phyloP scores from a whole-genome alignment of 1,140 invertebrate species.

The Plectus sambesii region DNA sequence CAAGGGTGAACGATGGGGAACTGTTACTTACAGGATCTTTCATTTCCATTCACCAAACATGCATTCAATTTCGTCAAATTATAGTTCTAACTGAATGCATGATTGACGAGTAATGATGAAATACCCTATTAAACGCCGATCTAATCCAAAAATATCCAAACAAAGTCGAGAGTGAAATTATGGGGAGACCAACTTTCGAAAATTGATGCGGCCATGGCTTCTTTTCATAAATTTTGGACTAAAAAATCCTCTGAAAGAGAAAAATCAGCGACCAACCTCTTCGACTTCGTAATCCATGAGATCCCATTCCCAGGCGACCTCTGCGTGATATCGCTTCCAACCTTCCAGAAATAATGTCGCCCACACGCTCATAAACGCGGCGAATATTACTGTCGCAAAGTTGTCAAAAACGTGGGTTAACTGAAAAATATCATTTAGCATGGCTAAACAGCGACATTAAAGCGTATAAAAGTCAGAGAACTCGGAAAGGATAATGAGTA shows the following conservation, averaged over 20 bases:
- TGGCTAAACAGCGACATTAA: no score
- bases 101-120: neutral
- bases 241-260: constrained; percentile 7
- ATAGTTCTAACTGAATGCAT: no score
- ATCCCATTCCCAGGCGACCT: constrained; percentile 87
- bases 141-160: neutral
- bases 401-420: constrained; percentile 92
- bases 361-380: constrained; percentile 92
- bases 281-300: constrained; percentile 64
- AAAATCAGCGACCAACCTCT: constrained; percentile 51
- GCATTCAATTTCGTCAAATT: no score
- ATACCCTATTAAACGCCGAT: neutral
- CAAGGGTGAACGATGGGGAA: no score
- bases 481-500: no score
- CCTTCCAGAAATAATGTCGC: constrained; percentile 88
- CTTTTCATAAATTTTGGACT: neutral
- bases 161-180: neutral
- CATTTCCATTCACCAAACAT: neutral
- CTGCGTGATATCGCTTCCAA: constrained; percentile 83
- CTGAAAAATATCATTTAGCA: constrained; percentile 28
- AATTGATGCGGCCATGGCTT: neutral
- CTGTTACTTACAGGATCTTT: no score
- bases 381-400: constrained; percentile 86
- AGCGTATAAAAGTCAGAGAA: no score
- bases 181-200: neutral